Conservation (phyloP, 1,140 invertebrate species). For the Pseudomyrmex cubaensis region DNA sequence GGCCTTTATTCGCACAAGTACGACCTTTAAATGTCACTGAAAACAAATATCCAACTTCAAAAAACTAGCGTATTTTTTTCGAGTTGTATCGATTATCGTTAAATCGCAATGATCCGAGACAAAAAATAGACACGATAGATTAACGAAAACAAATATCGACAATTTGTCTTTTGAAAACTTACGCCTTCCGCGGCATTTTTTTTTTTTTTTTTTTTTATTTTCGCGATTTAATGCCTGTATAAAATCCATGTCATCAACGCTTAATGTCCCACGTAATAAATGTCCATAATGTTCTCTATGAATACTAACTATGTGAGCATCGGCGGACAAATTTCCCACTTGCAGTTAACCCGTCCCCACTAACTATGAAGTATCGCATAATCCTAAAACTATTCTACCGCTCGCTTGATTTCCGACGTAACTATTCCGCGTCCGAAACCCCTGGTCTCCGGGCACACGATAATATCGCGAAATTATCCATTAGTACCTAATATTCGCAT, state of each 20-base stretch:
- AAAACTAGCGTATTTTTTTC: too few species aligned
- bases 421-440: constrained; percentile 1
- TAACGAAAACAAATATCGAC: too few species aligned
- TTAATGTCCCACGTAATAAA: too few species aligned
- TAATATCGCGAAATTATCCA: constrained; percentile 43
- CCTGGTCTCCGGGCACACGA: not conserved
- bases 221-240: not conserved
- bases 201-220: not conserved
- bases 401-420: constrained; percentile 4
- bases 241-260: too few species aligned
- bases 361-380: not conserved
- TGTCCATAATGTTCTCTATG: too few species aligned
- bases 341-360: not conserved
- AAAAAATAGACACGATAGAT: too few species aligned
- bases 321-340: constrained; percentile 25
- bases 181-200: not conserved
- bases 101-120: too few species aligned
- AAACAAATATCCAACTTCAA: too few species aligned
- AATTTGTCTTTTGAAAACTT: not conserved
- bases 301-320: not conserved
- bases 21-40: too few species aligned
- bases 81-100: too few species aligned
- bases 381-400: constrained; percentile 18
- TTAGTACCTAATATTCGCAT: constrained; percentile 28
- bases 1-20: too few species aligned